A percentile compares a stretch with the other conserved stretches of the same genome.
Conservation (phyloP, 2,888 invertebrate species). For the Cryptocephalus primarius region DNA sequence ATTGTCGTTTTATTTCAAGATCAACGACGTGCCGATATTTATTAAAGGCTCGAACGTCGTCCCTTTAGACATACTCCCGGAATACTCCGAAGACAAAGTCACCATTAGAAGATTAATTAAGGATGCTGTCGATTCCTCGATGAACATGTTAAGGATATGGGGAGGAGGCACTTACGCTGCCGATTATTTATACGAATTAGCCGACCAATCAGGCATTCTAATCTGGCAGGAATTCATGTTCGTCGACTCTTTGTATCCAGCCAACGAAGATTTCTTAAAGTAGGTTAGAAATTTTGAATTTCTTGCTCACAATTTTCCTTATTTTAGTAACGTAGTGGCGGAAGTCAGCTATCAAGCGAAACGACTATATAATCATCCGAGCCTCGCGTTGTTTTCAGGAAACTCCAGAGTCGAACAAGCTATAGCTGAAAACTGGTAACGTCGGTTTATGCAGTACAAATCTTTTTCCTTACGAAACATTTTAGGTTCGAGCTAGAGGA, state of each 20-base stretch:
- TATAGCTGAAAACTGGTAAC: constrained; percentile 68
- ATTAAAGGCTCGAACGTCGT: constrained; percentile 94
- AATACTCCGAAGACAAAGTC: constrained; percentile 47
- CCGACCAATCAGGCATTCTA: constrained; percentile 81
- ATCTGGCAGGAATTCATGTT: constrained; percentile 99
- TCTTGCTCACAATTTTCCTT: neutral
- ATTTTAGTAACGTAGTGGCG: constrained; percentile 48
- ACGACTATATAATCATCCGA: constrained; percentile 76
- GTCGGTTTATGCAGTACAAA: neutral
- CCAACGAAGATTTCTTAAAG: constrained; percentile 55
- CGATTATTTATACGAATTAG: constrained; percentile 76
- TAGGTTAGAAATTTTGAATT: constrained; percentile 21
- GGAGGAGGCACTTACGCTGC: constrained; percentile 95
- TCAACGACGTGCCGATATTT: constrained; percentile 82
- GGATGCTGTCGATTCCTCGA: constrained; percentile 65
- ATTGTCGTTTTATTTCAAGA: constrained; percentile 71
- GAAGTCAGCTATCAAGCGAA: constrained; percentile 77
- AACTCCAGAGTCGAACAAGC: constrained; percentile 97
- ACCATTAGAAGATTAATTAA: constrained; percentile 53
- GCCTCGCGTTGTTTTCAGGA: constrained; percentile 83
- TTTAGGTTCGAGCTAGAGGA: constrained; percentile 19
- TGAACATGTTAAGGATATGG: constrained; percentile 96
- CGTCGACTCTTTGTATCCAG: constrained; percentile 91
- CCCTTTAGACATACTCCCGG: constrained; percentile 76
- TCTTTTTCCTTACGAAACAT: neutral